Evolutionary conservation across 2,797 vertebrate species (phyloP).

Genomic region (Girardinus metallicus): DNA sequence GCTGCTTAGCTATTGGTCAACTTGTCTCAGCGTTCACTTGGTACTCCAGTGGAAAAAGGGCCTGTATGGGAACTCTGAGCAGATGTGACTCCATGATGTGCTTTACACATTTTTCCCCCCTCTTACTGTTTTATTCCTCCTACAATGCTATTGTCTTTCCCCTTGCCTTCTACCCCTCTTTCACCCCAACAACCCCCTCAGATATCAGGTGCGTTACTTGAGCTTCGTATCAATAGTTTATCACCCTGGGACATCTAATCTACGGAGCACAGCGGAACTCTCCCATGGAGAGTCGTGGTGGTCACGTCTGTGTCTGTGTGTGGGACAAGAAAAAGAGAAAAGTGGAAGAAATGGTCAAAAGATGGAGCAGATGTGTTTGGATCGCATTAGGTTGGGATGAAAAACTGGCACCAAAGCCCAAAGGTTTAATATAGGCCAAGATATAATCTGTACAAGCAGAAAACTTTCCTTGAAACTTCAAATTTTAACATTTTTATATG

Average conservation of each 20-base stretch:
- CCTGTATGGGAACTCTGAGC: neutral
- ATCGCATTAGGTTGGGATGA: constrained; percentile 8
- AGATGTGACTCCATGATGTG: neutral
- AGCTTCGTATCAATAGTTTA: constrained; percentile 94
- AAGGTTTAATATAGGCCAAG: neutral
- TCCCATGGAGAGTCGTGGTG: constrained; percentile 55
- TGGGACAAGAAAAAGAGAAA: constrained; percentile 14
- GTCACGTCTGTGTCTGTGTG: constrained; percentile 26
- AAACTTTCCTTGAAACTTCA: neutral
- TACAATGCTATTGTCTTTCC: constrained; percentile 46
- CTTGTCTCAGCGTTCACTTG: constrained; percentile 7
- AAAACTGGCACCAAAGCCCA: constrained; percentile 14
- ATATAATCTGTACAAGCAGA: neutral
- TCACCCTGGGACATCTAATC: constrained; percentile 89
- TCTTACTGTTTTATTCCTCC: constrained; percentile 32
- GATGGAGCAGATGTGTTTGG: neutral
- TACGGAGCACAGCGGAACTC: constrained; percentile 74
- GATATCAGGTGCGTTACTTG: constrained; percentile 88
- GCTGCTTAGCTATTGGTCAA: constrained; percentile 25
- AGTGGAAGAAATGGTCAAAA: neutral
- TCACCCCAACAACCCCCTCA: constrained; percentile 34
- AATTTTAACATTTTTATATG: neutral
- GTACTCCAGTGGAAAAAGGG: constrained; percentile 3
- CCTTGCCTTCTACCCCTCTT: constrained; percentile 1
- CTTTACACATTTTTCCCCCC: constrained; percentile 35